phyloP scores from a whole-genome alignment of 2,888 invertebrate genomes.

The Bombylius major region DNA sequence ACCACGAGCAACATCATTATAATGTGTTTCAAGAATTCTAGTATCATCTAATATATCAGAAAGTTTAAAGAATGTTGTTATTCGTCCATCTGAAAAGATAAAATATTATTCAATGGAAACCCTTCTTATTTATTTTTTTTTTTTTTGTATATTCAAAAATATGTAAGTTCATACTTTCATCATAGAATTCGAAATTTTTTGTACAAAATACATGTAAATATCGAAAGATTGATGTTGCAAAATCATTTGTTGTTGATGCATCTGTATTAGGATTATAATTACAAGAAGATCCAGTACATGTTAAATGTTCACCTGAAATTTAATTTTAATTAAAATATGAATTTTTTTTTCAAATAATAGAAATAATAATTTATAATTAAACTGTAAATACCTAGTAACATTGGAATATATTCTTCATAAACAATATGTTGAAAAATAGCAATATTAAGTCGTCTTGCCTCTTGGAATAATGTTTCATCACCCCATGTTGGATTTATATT shows the following conservation, averaged over 20 bases:
- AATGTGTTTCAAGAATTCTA: constrained; percentile 22
- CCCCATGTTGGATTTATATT: constrained; percentile 44
- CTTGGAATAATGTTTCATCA: constrained; percentile 45
- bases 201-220: constrained; percentile 55
- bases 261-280: constrained; percentile 31
- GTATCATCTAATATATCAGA: constrained; percentile 6
- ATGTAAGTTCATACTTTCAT: constrained; percentile 20
- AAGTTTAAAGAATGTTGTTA: not conserved
- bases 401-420: constrained; percentile 46
- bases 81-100: constrained; percentile 1
- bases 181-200: constrained; percentile 22
- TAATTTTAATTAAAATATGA: constrained; percentile 33
- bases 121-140: not conserved
- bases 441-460: constrained; percentile 41
- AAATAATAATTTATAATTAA: not conserved
- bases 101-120: too few species aligned
- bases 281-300: not conserved
- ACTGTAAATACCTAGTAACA: constrained; percentile 32
- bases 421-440: constrained; percentile 48
- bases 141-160: too few species aligned
- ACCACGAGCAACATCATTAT: constrained; percentile 45
- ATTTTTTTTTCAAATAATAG: constrained; percentile 21
- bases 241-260: constrained; percentile 47
- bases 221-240: constrained; percentile 63
- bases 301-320: constrained; percentile 12